Conservation (phyloP, 1,140 invertebrate genomes). For the Rhagoletis pomonella region DNA sequence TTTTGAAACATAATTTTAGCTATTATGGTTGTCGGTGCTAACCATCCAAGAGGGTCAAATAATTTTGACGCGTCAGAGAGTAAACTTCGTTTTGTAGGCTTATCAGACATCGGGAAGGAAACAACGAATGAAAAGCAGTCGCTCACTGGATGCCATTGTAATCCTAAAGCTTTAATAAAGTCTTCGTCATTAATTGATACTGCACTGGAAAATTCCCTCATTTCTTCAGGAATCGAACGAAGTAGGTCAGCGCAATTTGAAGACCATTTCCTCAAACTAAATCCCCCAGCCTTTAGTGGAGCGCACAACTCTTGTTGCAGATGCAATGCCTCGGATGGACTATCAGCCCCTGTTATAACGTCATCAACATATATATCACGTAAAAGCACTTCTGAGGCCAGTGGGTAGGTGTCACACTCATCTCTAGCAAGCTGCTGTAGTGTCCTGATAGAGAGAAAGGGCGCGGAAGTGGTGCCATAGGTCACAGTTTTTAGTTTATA, state of each 20-base stretch:
- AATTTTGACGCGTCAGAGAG: slow-evolving; percentile 65
- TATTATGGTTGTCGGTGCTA: slow-evolving; percentile 69
- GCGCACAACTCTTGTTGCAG: slow-evolving; percentile 1
- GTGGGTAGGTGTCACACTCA: no score
- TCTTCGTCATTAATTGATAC: background rate
- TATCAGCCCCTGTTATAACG: slow-evolving; percentile 7
- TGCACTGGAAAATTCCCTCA: background rate
- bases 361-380: no score
- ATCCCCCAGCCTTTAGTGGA: background rate
- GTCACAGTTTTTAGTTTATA: slow-evolving; percentile 27
- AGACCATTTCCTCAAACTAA: background rate
- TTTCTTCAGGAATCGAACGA: background rate
- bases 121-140: slow-evolving; percentile 19
- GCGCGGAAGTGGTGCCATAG: background rate
- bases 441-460: background rate
- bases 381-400: no score
- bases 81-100: slow-evolving; percentile 43
- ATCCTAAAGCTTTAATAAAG: background rate
- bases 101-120: no score
- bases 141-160: slow-evolving; percentile 3
- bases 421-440: no score
- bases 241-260: no score
- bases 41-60: slow-evolving; percentile 69
- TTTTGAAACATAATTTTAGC: slow-evolving; percentile 74
- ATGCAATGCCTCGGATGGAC: background rate